Base-by-base conservation (phyloP, 2,113 vertebrate genomes). In the Megaleporinus macrocephalus region DNA sequence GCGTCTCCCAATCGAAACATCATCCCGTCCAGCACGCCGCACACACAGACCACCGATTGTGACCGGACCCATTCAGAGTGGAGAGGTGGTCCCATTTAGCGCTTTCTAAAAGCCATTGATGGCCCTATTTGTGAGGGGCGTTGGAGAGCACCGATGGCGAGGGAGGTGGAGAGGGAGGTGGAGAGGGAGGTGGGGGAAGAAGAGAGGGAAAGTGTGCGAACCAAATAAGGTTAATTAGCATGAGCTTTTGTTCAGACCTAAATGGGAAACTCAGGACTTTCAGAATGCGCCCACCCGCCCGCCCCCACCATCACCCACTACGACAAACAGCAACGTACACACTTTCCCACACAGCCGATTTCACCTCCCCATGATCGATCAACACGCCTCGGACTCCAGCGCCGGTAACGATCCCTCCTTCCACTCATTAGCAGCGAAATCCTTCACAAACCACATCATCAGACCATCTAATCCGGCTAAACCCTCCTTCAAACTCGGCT, bases 151-250 rank as follows among this genome's bases (percentile, higher is more conserved):
- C 55, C 68, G 80, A 68, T 55, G 73, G 36, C 30, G 65, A 87
- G 81, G 78, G 69, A 87, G 81, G 80, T 82, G 77, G 84, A 84
- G 68, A 73, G 80, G 81, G 51, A 76, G 27, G 61, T 36, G 36
- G 36, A 36, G 36, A 36, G 36, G 7, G 7, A 36, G 36, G 7
- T 36, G 7, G 36, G 36, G 73, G 47, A 76, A 83, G 83, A 78
- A 81, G 84, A 70, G 77, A 87, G 62, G 57, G 7, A 80, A 85
- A 85, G 86, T 84, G 88, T 80, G 90, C 88, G 83, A 86, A 84
- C 86, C 87, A 86, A 84, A 83, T 88, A 85, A 89, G 89, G 89
- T 89, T 90, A 93, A 91, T 90, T 83, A 91, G 81, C 69, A 53
- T 55, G 76, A 69, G 78, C 79, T 86, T 90, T 91, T 88, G 84